Conservation (phyloP, 1,140 invertebrate genomes). For the Temnothorax curvispinosus region DNA sequence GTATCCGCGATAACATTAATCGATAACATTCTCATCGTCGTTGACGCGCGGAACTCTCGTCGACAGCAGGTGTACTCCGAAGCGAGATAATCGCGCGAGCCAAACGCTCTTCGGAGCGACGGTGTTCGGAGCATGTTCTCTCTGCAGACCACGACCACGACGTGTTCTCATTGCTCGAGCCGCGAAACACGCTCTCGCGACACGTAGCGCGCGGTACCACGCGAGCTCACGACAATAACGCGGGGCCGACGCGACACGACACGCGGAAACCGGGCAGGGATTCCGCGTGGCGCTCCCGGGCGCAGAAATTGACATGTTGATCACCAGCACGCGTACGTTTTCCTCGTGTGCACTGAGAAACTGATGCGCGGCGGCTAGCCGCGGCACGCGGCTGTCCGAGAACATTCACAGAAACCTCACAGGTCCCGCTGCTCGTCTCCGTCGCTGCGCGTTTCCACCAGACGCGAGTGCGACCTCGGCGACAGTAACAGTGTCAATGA, state of each 20-base stretch:
- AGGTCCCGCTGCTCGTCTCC: slow-evolving; percentile 62
- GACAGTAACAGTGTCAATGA: not conserved
- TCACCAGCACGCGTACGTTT: slow-evolving; percentile 72
- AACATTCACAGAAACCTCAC: slow-evolving; percentile 71
- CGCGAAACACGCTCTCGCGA: not conserved
- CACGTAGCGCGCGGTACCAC: not conserved
- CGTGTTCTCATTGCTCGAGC: slow-evolving; percentile 28
- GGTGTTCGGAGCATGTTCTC: too few relatives aligned
- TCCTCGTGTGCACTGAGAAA: slow-evolving; percentile 72
- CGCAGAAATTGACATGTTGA: slow-evolving; percentile 51
- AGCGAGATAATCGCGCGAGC: not conserved
- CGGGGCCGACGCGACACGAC: not conserved
- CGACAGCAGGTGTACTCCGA: too few relatives aligned
- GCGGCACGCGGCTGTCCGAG: slow-evolving; percentile 72
- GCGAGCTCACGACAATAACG: slow-evolving; percentile 9
- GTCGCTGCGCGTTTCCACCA: slow-evolving; percentile 68
- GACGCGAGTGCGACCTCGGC: slow-evolving; percentile 21
- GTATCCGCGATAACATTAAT: too few relatives aligned
- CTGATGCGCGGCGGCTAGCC: slow-evolving; percentile 67
- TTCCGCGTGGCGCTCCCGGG: not conserved
- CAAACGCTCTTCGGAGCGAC: not conserved
- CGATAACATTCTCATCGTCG: slow-evolving; percentile 5
- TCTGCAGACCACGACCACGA: not conserved
- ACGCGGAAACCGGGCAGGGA: too few relatives aligned
- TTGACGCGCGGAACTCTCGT: not conserved